phyloP scores from a whole-genome alignment of 2,113 vertebrate genomes.

The Delphinapterus leucas region DNA sequence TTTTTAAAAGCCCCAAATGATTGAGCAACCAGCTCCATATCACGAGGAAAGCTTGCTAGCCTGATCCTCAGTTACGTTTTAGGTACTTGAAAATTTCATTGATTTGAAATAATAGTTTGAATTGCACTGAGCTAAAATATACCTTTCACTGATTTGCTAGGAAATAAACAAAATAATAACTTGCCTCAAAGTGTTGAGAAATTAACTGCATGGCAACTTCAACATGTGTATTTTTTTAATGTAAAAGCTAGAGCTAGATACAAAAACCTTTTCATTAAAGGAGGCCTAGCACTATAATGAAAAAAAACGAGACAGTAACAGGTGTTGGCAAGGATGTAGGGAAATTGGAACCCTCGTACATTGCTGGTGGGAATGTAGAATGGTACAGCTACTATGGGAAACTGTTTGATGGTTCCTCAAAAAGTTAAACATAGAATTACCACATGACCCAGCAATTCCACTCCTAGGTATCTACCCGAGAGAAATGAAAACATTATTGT shows the following conservation, averaged over 20 bases:
- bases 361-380: background rate
- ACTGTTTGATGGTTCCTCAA: background rate
- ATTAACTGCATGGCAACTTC: background rate
- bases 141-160: background rate
- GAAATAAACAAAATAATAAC: background rate
- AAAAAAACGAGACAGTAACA: background rate
- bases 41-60: constrained; percentile 23
- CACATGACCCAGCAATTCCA: background rate
- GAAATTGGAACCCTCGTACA: background rate
- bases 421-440: constrained; percentile 30
- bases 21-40: background rate
- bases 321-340: background rate
- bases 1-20: background rate
- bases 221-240: background rate
- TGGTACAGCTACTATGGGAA: background rate
- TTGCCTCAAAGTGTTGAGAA: background rate
- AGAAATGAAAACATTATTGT: constrained; percentile 21
- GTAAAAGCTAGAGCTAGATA: constrained; percentile 20
- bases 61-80: constrained; percentile 36
- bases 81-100: constrained; percentile 26
- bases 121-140: constrained; percentile 17
- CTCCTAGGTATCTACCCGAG: background rate
- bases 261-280: constrained; percentile 32
- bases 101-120: constrained; percentile 46
- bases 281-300: background rate